Evolutionary conservation across 2,797 vertebrate genomes (phyloP).

Genomic region (Poliocrania exsul): DNA sequence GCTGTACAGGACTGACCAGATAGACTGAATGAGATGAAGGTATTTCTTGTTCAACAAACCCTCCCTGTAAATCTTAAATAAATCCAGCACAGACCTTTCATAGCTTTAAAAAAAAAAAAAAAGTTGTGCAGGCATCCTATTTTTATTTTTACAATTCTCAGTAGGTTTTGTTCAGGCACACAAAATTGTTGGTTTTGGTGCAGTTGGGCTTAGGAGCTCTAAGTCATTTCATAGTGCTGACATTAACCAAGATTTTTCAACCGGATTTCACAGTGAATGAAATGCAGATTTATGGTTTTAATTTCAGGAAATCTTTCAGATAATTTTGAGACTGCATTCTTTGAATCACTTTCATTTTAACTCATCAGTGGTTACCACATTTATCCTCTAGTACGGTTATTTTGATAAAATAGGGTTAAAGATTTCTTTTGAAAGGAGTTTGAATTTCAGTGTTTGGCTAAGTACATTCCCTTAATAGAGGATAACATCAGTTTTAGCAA

Average conservation of each 20-base stretch:
- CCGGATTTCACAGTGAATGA: not conserved
- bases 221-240: not conserved
- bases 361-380: not conserved
- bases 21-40: not conserved
- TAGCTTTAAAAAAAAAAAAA: not conserved
- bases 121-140: not conserved
- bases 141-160: not conserved
- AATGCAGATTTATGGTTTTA: conserved; percentile 16
- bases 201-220: not conserved
- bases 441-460: not conserved
- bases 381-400: not conserved
- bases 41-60: not conserved
- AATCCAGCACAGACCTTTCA: not conserved
- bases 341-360: conserved; percentile 37
- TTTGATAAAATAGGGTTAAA: not conserved
- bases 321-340: not conserved
- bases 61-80: not conserved
- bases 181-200: not conserved
- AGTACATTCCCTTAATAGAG: not conserved
- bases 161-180: not conserved
- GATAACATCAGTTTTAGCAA: not conserved
- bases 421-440: not conserved
- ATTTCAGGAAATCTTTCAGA: conserved; percentile 31
- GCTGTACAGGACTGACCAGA: not conserved
- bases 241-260: conserved; percentile 5